Conservation (phyloP, 2,113 vertebrate species). For the Vimba vimba region DNA sequence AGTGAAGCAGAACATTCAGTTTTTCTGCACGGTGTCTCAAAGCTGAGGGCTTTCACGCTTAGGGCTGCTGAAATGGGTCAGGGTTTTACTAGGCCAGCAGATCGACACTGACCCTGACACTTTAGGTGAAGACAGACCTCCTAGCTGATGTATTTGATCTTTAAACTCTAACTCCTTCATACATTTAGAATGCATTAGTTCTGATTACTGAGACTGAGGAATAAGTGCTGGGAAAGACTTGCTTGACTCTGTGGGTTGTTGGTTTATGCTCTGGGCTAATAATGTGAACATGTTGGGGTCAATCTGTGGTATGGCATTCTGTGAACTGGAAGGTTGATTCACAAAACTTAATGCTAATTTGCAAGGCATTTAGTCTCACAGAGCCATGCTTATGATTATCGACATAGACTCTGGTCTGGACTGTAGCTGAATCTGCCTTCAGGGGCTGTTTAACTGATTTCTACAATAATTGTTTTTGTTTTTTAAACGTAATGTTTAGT, state of each 20-base stretch:
- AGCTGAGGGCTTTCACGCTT: constrained; percentile 16
- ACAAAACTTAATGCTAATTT: background rate
- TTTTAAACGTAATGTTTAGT: background rate
- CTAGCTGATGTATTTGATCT: background rate
- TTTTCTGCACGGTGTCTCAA: constrained; percentile 21
- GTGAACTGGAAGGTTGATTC: background rate
- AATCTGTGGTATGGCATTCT: background rate
- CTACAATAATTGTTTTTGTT: background rate
- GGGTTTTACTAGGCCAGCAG: constrained; percentile 15
- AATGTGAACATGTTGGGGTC: background rate
- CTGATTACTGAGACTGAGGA: background rate
- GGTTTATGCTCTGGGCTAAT: background rate
- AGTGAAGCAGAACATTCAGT: constrained; percentile 35
- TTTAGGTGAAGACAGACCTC: background rate
- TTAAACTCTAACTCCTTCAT: background rate
- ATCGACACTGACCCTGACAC: background rate
- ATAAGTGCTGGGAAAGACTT: background rate
- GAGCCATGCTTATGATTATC: background rate
- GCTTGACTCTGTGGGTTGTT: background rate
- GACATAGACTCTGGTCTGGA: background rate
- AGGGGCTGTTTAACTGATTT: background rate
- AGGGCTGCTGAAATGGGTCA: constrained; percentile 50
- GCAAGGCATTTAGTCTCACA: background rate
- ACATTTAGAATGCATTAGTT: background rate
- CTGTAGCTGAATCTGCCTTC: background rate